A percentile compares a stretch with the other conserved stretches of the same genome.
These are phyloP conservation scores for Romanomermis culicivorax DNA, from an alignment of 2,888 invertebrate species.

Conservation along the genomic window DNA sequence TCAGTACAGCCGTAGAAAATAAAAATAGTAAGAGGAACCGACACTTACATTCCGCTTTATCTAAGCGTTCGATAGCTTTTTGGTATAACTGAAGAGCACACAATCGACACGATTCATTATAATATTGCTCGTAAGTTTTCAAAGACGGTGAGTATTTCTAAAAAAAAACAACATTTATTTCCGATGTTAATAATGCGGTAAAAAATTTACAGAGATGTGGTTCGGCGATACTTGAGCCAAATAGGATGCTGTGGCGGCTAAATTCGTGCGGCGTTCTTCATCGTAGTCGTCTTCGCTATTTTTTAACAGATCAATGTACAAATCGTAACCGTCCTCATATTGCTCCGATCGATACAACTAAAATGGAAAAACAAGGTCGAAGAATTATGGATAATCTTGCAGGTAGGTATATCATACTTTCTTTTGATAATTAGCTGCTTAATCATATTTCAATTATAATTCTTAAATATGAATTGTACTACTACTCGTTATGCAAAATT, in stretches of 20 bases:
- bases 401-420: no score
- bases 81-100: constrained; percentile 45
- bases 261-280: constrained; percentile 68
- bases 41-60: constrained; percentile 45
- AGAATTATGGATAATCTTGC: background rate
- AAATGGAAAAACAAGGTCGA: constrained; percentile 11
- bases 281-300: constrained; percentile 67
- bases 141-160: constrained; percentile 16
- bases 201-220: background rate
- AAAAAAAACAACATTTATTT: background rate
- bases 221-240: background rate
- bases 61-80: constrained; percentile 60
- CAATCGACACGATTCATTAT: constrained; percentile 64
- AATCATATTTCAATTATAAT: no score
- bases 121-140: constrained; percentile 68
- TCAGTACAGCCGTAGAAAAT: no score
- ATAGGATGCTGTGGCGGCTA: constrained; percentile 34
- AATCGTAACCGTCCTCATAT: constrained; percentile 60
- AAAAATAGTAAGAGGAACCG: no score
- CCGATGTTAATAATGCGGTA: no score
- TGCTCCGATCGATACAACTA: constrained; percentile 35
- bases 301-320: constrained; percentile 72
- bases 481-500: no score
- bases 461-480: no score
- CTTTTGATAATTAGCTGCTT: no score